Conservation (phyloP, 2,113 vertebrate species). For the Anoura caudifer region DNA sequence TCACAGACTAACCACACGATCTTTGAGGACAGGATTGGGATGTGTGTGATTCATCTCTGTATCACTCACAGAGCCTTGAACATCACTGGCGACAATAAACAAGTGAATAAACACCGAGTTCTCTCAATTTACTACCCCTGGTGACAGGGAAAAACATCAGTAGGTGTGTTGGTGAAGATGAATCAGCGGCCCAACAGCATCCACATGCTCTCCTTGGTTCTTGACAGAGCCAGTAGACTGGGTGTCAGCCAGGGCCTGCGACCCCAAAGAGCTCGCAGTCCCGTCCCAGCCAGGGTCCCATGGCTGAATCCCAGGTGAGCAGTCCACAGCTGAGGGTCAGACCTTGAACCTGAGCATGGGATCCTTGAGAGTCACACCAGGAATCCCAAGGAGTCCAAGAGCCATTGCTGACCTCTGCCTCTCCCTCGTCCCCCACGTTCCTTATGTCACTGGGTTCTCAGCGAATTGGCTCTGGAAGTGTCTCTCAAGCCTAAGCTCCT, state of each 20-base stretch:
- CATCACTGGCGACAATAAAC: not conserved
- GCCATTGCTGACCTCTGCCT: not conserved
- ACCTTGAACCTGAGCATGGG: not conserved
- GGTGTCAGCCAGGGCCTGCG: not conserved
- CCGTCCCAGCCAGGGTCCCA: not conserved
- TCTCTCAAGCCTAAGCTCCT: not conserved
- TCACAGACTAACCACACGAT: not conserved
- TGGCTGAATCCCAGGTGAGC: not conserved
- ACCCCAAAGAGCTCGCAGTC: not conserved
- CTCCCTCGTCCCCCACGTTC: not conserved
- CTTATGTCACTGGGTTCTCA: not conserved
- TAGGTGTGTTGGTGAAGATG: not conserved
- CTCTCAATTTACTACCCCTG: not conserved
- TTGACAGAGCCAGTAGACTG: not conserved
- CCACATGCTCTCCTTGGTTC: not conserved
- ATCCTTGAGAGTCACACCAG: not conserved
- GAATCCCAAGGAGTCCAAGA: not conserved
- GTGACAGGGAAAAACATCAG: not conserved
- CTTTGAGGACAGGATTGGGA: not conserved
- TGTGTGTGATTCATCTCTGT: not conserved
- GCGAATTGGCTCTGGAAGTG: not conserved
- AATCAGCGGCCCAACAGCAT: not conserved
- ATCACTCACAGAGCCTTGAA: not conserved
- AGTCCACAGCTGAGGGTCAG: not conserved
- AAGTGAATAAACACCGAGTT: constrained; percentile 3